Percentiles rank a stretch among this genome's conserved stretches.
phyloP scores from a whole-genome alignment of 2,113 vertebrate species.

The Felis chaus region DNA sequence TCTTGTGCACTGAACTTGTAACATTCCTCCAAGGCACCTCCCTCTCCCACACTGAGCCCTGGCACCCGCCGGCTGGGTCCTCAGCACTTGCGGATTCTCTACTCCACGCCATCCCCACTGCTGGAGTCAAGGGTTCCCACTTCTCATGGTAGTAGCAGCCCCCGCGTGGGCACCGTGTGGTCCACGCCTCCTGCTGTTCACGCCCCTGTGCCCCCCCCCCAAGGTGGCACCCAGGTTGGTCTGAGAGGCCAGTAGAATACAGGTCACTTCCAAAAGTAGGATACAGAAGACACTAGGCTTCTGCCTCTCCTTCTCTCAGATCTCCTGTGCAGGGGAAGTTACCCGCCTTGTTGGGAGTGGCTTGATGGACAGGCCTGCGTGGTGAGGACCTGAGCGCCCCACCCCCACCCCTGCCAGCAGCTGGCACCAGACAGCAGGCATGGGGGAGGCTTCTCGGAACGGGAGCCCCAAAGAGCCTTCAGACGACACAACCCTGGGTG shows the following conservation, averaged over 20 bases:
- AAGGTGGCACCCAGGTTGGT: background rate
- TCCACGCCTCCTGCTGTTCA: background rate
- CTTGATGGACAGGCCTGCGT: accelerated
- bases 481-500: background rate
- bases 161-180: too few relatives aligned
- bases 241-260: background rate
- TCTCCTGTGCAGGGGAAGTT: background rate
- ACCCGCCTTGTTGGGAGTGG: background rate
- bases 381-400: too few relatives aligned
- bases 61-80: too few relatives aligned
- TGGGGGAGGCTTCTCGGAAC: background rate
- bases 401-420: background rate
- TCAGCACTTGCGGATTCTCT: background rate
- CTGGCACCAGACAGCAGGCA: background rate
- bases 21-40: background rate
- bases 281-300: accelerated
- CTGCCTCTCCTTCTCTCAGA: background rate
- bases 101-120: accelerated
- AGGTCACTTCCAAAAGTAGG: background rate
- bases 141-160: background rate
- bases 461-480: background rate
- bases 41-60: background rate
- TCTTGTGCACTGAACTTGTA: too few relatives aligned
- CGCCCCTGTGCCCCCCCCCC: too few relatives aligned
- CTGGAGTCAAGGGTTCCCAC: background rate